These are phyloP conservation scores for Periophthalmus modestus DNA, from an alignment of 2,113 vertebrate species.

Conservation along the genomic window DNA sequence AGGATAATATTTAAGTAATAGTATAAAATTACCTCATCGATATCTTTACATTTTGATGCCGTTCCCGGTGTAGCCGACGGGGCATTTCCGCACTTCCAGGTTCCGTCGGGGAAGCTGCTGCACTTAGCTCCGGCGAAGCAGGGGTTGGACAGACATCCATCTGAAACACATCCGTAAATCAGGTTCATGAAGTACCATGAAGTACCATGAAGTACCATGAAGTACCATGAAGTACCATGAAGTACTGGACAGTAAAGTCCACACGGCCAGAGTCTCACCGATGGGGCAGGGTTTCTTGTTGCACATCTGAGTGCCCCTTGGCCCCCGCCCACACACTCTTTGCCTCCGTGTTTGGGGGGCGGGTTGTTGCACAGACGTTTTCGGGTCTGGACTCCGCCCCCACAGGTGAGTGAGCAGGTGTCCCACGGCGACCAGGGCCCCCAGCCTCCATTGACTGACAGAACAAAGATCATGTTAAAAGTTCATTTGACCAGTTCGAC, in stretches of 20 bases:
- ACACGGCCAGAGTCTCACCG: conserved; percentile 73
- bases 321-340: conserved; percentile 87
- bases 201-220: no score
- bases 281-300: conserved; percentile 81
- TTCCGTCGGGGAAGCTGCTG: conserved; percentile 91
- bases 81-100: conserved; percentile 96
- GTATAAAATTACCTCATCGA: conserved; percentile 86
- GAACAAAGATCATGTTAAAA: not conserved
- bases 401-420: conserved; percentile 88
- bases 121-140: conserved; percentile 91
- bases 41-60: conserved; percentile 88
- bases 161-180: conserved; percentile 69
- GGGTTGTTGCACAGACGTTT: conserved; percentile 94
- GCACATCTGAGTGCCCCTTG: conserved; percentile 85
- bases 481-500: no score
- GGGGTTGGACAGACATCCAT: conserved; percentile 96
- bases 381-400: conserved; percentile 87
- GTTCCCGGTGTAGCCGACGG: conserved; percentile 89
- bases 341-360: conserved; percentile 87
- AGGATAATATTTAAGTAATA: not conserved
- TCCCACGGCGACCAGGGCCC: conserved; percentile 98
- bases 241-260: no score
- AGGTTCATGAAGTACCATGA: conserved; percentile 3
- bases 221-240: no score
- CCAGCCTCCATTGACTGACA: conserved; percentile 93